Conservation (phyloP, 2,888 invertebrate genomes). For the Drosophila hamatofila region DNA sequence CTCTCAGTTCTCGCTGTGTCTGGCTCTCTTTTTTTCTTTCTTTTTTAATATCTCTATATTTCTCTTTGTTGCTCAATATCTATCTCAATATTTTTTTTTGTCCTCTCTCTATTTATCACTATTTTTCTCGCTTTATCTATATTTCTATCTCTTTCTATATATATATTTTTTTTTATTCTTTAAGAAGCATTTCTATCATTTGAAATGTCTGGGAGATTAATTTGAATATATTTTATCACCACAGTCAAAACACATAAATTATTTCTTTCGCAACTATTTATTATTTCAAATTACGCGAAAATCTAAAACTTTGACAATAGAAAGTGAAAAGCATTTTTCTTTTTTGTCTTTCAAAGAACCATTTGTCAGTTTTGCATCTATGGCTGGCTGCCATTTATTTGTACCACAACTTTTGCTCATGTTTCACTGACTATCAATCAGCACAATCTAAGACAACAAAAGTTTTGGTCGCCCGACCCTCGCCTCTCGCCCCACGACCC, state of each 20-base stretch:
- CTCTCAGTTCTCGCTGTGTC: too few species aligned
- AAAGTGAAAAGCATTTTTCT: slow-evolving; percentile 20
- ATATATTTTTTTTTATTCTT: not conserved
- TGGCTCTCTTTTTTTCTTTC: too few species aligned
- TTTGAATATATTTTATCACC: slow-evolving; percentile 3
- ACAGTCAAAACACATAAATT: slow-evolving; percentile 8
- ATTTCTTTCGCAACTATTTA: slow-evolving; percentile 17
- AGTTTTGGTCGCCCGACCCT: slow-evolving; percentile 21
- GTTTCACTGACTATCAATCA: slow-evolving; percentile 51
- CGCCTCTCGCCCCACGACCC: too few species aligned
- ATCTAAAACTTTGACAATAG: slow-evolving; percentile 15
- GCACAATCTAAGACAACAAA: slow-evolving; percentile 52
- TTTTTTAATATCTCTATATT: too few species aligned
- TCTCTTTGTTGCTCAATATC: too few species aligned
- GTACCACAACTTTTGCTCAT: slow-evolving; percentile 27
- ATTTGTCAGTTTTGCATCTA: slow-evolving; percentile 48
- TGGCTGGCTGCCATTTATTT: slow-evolving; percentile 34
- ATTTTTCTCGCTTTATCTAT: not conserved
- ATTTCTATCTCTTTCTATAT: too few species aligned
- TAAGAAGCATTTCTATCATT: not conserved
- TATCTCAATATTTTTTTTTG: too few species aligned
- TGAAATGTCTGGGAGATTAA: not conserved
- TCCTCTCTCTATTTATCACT: not conserved
- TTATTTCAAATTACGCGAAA: slow-evolving; percentile 18
- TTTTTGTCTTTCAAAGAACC: slow-evolving; percentile 25